Percentiles rank a stretch among this genome's conserved stretches.
Conservation (phyloP, 1,140 invertebrate genomes). For the Myzus persicae region DNA sequence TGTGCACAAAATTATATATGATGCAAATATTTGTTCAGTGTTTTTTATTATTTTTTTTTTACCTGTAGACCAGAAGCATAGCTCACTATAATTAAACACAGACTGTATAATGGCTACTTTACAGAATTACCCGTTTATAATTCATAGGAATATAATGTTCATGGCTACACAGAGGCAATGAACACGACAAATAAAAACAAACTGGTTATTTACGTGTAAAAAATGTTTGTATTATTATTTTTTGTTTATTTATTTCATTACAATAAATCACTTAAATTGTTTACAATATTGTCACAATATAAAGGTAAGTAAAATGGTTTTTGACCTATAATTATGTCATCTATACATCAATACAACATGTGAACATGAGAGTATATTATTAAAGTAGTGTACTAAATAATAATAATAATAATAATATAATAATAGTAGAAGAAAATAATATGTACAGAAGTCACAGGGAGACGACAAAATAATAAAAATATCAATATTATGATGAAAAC, state of each 20-base stretch:
- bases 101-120: neutral
- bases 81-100: neutral
- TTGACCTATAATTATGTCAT: neutral
- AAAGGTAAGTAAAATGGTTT: neutral
- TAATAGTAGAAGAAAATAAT: neutral
- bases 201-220: neutral
- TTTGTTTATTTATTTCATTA: neutral
- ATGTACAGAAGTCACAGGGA: neutral
- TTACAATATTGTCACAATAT: neutral
- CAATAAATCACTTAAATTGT: slow-evolving; percentile 5
- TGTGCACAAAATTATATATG: neutral
- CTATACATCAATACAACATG: neutral
- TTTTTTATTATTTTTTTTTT: neutral
- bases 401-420: slow-evolving; percentile 22
- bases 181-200: slow-evolving; percentile 10
- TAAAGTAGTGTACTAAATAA: neutral
- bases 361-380: neutral
- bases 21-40: neutral
- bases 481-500: neutral
- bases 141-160: slow-evolving; percentile 16
- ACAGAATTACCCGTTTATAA: neutral
- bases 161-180: neutral
- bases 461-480: neutral
- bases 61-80: neutral
- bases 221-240: neutral